phyloP scores from a whole-genome alignment of 2,113 vertebrate genomes.

The Lagenorhynchus albirostris region DNA sequence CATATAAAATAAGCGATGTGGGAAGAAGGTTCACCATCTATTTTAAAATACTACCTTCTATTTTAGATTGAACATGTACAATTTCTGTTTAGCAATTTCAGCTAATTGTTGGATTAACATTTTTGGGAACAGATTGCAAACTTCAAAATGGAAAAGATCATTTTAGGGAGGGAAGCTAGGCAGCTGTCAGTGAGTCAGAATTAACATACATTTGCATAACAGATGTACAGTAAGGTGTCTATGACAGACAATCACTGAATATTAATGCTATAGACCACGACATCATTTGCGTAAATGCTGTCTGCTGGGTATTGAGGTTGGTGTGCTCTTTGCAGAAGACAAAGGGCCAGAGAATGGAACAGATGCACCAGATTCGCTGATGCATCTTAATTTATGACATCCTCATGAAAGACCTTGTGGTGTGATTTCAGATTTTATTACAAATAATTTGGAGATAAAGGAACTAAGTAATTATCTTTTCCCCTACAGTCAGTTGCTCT shows the following conservation, averaged over 20 bases:
- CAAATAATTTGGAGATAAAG: conserved; percentile 86
- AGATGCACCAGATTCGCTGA: conserved; percentile 85
- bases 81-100: conserved; percentile 89
- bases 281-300: conserved; percentile 89
- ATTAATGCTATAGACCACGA: conserved; percentile 89
- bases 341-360: conserved; percentile 83
- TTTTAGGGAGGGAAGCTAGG: conserved; percentile 88
- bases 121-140: conserved; percentile 91
- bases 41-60: conserved; percentile 86
- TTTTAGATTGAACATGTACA: conserved; percentile 86
- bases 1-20: conserved; percentile 82
- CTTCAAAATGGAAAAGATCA: conserved; percentile 90
- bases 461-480: conserved; percentile 85
- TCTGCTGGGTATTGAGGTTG: conserved; percentile 88
- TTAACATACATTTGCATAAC: conserved; percentile 93
- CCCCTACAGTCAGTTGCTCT: conserved; percentile 79
- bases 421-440: conserved; percentile 86
- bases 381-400: conserved; percentile 89
- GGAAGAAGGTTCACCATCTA: conserved; percentile 82
- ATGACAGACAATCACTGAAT: conserved; percentile 91
- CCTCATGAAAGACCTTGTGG: conserved; percentile 85
- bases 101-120: conserved; percentile 90
- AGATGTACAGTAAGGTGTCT: conserved; percentile 93
- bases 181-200: conserved; percentile 88
- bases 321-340: conserved; percentile 86